Conservation (phyloP, 2,888 invertebrate genomes). For the Pseudoips prasinana region DNA sequence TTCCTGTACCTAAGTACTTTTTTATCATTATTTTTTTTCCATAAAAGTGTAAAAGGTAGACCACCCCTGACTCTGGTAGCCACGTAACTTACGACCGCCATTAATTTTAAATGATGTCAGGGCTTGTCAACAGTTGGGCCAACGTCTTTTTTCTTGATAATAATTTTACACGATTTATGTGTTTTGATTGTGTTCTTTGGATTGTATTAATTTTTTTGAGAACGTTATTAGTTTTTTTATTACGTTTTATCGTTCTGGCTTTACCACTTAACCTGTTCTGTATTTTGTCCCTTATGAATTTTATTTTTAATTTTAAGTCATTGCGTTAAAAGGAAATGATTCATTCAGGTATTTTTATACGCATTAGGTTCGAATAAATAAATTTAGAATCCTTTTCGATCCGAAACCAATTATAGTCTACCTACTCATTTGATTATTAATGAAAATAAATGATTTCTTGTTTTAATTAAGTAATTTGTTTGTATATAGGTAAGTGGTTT, state of each 20-base stretch:
- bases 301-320: slow-evolving; percentile 21
- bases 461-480: too few relatives aligned
- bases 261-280: slow-evolving; percentile 32
- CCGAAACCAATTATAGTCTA: too few relatives aligned
- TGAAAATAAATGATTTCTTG: too few relatives aligned
- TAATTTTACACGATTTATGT: slow-evolving; percentile 66
- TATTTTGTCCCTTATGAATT: slow-evolving; percentile 24
- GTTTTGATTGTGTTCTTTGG: slow-evolving; percentile 51
- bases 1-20: slow-evolving; percentile 5
- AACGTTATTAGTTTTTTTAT: slow-evolving; percentile 25
- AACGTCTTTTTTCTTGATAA: slow-evolving; percentile 51
- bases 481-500: too few relatives aligned
- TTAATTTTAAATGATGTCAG: slow-evolving; percentile 75
- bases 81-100: slow-evolving; percentile 63
- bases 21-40: slow-evolving; percentile 15
- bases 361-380: too few relatives aligned
- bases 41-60: slow-evolving; percentile 59
- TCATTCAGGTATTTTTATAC: slow-evolving; percentile 15
- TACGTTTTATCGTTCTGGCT: slow-evolving; percentile 22
- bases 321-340: slow-evolving; percentile 19
- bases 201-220: slow-evolving; percentile 42
- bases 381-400: too few relatives aligned
- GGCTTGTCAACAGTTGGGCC: slow-evolving; percentile 72
- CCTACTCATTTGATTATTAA: too few relatives aligned
- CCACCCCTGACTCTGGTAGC: slow-evolving; percentile 77